Evolutionary conservation across 2,888 invertebrate genomes (phyloP).

Genomic region (Torymus texanus): DNA sequence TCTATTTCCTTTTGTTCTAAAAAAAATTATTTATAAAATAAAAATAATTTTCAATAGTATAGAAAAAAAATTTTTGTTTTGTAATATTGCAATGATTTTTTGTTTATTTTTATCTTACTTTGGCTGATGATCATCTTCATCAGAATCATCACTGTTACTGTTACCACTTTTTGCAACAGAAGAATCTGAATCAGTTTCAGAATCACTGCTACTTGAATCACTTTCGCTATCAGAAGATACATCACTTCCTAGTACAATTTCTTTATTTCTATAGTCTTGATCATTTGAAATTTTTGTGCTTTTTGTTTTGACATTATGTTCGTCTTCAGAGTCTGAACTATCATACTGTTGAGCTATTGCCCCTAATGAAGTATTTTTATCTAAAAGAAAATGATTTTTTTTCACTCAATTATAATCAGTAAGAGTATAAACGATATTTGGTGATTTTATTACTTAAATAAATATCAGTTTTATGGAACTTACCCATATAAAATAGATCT

Average conservation of each 20-base stretch:
- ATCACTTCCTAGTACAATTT: conserved; percentile 37
- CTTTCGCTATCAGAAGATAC: conserved; percentile 61
- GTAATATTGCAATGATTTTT: neutral
- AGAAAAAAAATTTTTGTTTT: neutral
- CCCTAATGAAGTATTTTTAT: conserved; percentile 38
- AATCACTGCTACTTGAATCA: conserved; percentile 61
- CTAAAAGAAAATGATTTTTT: conserved; percentile 34
- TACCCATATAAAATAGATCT: conserved; percentile 35
- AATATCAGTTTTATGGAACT: neutral
- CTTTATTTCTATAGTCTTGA: conserved; percentile 38
- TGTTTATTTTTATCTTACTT: conserved; percentile 26
- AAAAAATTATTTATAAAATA: conserved; percentile 24
- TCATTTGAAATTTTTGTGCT: conserved; percentile 41
- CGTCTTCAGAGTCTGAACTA: conserved; percentile 64
- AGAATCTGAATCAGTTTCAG: conserved; percentile 57
- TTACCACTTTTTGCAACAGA: conserved; percentile 45
- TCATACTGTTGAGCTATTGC: conserved; percentile 65
- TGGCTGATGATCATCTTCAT: conserved; percentile 37
- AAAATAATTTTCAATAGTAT: neutral
- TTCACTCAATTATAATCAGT: neutral
- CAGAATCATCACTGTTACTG: conserved; percentile 55
- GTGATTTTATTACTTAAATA: neutral
- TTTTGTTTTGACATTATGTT: conserved; percentile 50
- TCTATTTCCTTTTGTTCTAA: conserved; percentile 51
- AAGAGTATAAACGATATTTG: neutral